phyloP scores from a whole-genome alignment of 2,888 invertebrate species.

The Stenichneumon culpator region DNA sequence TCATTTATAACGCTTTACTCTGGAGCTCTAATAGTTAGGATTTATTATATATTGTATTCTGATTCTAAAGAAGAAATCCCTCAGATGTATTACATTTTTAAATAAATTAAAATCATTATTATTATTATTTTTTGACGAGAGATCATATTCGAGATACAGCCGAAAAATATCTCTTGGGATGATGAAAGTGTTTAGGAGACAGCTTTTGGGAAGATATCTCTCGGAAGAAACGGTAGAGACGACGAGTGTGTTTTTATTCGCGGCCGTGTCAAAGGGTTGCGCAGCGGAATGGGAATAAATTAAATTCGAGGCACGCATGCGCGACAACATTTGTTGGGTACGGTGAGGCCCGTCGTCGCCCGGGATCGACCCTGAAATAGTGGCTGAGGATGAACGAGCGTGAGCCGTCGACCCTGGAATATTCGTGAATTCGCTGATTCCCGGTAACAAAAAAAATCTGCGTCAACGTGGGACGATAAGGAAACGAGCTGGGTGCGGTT shows the following conservation, averaged over 20 bases:
- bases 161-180: neutral
- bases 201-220: neutral
- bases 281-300: neutral
- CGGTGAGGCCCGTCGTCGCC: neutral
- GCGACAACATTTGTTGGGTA: constrained; percentile 30
- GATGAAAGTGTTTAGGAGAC: neutral
- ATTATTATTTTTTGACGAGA: neutral
- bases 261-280: neutral
- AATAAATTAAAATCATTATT: too few relatives aligned
- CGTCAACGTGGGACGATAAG: neutral
- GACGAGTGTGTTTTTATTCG: neutral
- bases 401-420: constrained; percentile 49
- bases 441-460: constrained; percentile 16
- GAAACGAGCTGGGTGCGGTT: constrained; percentile 12
- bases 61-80: too few relatives aligned
- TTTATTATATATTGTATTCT: too few relatives aligned
- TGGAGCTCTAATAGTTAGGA: too few relatives aligned
- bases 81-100: too few relatives aligned
- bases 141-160: neutral
- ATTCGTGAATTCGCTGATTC: constrained; percentile 38
- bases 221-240: neutral
- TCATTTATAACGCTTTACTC: too few relatives aligned
- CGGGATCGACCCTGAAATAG: constrained; percentile 8
- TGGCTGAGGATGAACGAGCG: neutral
- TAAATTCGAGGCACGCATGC: constrained; percentile 4